Percentiles rank a stretch among this genome's conserved stretches.
phyloP scores from a whole-genome alignment of 2,888 invertebrate species.

The Chymomyza amoena region DNA sequence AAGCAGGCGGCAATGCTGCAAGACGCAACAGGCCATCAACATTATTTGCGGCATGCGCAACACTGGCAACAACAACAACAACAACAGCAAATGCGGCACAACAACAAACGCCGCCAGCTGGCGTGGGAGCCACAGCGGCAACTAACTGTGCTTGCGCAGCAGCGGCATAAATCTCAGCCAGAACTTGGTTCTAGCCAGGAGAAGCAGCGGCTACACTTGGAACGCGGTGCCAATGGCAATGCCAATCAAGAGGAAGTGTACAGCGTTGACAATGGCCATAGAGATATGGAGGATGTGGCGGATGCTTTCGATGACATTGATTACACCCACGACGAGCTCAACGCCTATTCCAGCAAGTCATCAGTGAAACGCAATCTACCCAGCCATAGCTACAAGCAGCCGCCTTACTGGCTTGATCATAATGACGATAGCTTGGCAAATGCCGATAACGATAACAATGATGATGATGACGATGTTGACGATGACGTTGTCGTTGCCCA shows the following conservation, averaged over 20 bases:
- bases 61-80: slow-evolving; percentile 12
- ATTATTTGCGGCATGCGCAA: slow-evolving; percentile 31
- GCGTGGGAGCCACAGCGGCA: slow-evolving; percentile 31
- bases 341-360: neutral
- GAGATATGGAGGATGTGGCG: neutral
- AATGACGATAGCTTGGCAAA: neutral
- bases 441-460: neutral
- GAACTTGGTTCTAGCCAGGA: neutral
- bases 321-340: slow-evolving; percentile 5
- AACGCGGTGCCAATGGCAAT: slow-evolving; percentile 1
- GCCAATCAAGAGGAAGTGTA: neutral
- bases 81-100: neutral
- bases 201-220: neutral
- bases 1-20: no score
- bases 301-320: slow-evolving; percentile 23
- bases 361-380: neutral
- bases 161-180: slow-evolving; percentile 60
- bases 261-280: neutral
- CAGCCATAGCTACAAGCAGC: slow-evolving; percentile 7
- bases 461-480: neutral
- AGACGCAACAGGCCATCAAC: slow-evolving; percentile 15
- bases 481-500: slow-evolving; percentile 8
- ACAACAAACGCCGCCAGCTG: slow-evolving; percentile 21
- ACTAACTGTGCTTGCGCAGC: slow-evolving; percentile 33
- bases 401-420: slow-evolving; percentile 30